Conservation (phyloP, 2,888 invertebrate species). For the Coleophora flavipennella region DNA sequence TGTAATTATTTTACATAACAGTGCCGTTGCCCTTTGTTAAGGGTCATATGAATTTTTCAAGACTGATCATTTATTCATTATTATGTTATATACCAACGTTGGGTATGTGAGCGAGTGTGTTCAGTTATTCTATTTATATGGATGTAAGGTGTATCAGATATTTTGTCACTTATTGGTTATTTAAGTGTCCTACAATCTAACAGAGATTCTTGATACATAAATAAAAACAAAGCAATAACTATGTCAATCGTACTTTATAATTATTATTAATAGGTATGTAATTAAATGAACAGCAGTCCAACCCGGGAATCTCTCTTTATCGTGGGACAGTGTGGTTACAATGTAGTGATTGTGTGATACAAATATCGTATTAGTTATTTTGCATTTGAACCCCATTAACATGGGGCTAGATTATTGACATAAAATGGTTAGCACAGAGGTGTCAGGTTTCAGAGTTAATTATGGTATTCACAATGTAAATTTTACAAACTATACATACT, state of each 20-base stretch:
- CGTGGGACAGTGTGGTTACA: constrained; percentile 17
- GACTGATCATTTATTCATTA: constrained; percentile 70
- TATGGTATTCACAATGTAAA: no score
- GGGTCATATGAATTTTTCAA: constrained; percentile 55
- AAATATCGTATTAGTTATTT: constrained; percentile 22
- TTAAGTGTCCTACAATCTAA: constrained; percentile 27
- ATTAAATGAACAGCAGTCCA: neutral
- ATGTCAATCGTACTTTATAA: constrained; percentile 17
- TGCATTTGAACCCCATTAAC: constrained; percentile 17
- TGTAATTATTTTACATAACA: constrained; percentile 34
- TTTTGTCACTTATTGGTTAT: neutral
- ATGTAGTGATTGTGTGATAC: constrained; percentile 16
- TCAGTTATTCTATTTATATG: constrained; percentile 49
- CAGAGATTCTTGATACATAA: constrained; percentile 30
- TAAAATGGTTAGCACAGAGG: no score
- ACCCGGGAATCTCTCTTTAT: constrained; percentile 23
- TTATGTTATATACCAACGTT: constrained; percentile 50
- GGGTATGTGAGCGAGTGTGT: constrained; percentile 40
- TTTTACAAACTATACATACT: no score
- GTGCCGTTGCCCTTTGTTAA: constrained; percentile 33
- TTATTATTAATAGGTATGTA: neutral
- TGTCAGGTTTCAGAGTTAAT: no score
- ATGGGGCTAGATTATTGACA: neutral
- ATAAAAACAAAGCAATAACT: constrained; percentile 22
- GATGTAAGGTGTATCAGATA: constrained; percentile 27